These are phyloP conservation scores for Amia ocellicauda DNA, from an alignment of 2,113 vertebrate species.

Conservation along the genomic window DNA sequence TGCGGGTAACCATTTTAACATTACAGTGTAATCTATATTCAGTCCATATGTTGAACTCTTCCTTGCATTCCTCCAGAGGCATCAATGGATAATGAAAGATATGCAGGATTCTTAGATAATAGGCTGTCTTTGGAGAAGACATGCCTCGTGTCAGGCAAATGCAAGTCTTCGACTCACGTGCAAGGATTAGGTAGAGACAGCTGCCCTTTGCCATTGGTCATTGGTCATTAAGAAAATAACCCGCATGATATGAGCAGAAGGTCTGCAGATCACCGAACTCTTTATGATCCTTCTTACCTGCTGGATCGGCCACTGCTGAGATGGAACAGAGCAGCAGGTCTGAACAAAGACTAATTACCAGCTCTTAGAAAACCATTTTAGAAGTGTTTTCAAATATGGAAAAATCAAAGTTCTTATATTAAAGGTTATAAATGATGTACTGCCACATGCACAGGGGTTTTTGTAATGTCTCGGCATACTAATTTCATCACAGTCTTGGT, in stretches of 20 bases:
- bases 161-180: slow-evolving; percentile 21
- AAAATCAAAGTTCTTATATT: slow-evolving; percentile 44
- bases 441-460: no score
- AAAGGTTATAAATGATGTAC: no score
- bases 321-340: slow-evolving; percentile 58
- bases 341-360: slow-evolving; percentile 62
- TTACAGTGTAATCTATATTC: slow-evolving; percentile 30
- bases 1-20: slow-evolving; percentile 32
- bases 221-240: no score
- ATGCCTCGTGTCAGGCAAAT: slow-evolving; percentile 33
- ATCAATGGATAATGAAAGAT: slow-evolving; percentile 35
- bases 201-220: no score
- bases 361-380: slow-evolving; percentile 56
- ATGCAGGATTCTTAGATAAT: slow-evolving; percentile 22
- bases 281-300: slow-evolving; percentile 44
- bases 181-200: background rate
- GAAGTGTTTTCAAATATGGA: slow-evolving; percentile 55
- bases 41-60: slow-evolving; percentile 35
- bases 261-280: background rate
- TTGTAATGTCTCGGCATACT: no score
- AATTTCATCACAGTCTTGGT: no score
- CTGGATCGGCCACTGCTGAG: slow-evolving; percentile 51
- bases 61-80: slow-evolving; percentile 28
- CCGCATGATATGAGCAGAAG: slow-evolving; percentile 27
- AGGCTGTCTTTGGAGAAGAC: slow-evolving; percentile 33